phyloP scores from a whole-genome alignment of 2,113 vertebrate species.

The Psephotus haematonotus region DNA sequence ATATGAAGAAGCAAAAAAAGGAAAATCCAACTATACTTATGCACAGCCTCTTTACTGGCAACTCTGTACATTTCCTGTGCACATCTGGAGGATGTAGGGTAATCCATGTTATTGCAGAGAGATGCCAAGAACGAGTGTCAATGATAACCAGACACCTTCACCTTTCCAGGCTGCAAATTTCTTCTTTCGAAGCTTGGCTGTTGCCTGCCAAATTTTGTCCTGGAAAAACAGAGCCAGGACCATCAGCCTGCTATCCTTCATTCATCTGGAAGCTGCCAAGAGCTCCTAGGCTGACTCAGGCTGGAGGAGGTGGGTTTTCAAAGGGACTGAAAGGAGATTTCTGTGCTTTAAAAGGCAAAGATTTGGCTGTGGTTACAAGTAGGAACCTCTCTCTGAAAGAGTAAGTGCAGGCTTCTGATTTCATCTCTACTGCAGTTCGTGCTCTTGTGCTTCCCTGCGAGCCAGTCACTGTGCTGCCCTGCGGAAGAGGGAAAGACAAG shows the following conservation, averaged over 20 bases:
- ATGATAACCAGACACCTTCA: background rate
- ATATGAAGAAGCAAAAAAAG: background rate
- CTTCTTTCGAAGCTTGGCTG: background rate
- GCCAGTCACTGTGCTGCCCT: accelerated
- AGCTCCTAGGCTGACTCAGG: background rate
- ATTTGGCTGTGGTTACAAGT: background rate
- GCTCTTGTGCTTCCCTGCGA: accelerated
- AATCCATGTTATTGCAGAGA: background rate
- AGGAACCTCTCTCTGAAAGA: background rate
- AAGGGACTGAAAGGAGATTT: background rate
- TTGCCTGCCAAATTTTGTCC: background rate
- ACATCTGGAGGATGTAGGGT: background rate
- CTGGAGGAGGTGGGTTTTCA: background rate
- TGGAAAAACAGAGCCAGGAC: background rate
- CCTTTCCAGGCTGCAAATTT: background rate
- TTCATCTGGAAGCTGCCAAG: background rate
- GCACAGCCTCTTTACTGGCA: background rate
- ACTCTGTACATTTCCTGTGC: background rate
- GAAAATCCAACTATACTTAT: background rate
- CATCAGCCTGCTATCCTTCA: background rate
- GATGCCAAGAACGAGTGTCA: background rate
- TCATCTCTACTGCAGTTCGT: background rate
- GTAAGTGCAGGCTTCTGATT: background rate
- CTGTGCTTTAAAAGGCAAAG: accelerated
- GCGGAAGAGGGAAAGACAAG: accelerated